These are phyloP conservation scores for Adrianichthys oophorus DNA, from an alignment of 2,797 vertebrate species.

Conservation along the genomic window DNA sequence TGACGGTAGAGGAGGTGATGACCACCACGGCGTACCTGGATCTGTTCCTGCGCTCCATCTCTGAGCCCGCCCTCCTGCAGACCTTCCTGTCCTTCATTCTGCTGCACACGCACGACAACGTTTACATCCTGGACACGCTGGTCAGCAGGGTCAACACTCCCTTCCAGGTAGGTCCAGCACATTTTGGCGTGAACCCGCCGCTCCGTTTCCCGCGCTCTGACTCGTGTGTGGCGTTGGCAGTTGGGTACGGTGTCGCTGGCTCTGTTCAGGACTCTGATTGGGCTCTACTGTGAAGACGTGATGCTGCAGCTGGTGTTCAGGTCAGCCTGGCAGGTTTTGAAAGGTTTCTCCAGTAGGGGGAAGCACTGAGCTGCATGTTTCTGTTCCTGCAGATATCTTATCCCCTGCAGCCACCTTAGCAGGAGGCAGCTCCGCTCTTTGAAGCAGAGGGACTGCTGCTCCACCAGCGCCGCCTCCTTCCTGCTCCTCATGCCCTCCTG, in stretches of 20 bases:
- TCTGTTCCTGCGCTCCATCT: conserved; percentile 90
- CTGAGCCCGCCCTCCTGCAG: conserved; percentile 88
- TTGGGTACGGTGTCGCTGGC: conserved; percentile 94
- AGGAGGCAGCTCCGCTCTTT: conserved; percentile 78
- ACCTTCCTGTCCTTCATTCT: conserved; percentile 93
- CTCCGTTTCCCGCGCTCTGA: neutral
- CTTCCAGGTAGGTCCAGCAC: conserved; percentile 81
- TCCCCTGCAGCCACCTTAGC: conserved; percentile 90
- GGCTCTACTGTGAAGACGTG: conserved; percentile 95
- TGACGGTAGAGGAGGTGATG: conserved; percentile 96
- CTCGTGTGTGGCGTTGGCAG: conserved; percentile 70
- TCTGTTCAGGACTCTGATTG: conserved; percentile 92
- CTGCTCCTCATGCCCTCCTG: conserved; percentile 88
- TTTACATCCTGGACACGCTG: conserved; percentile 91
- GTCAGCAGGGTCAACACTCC: conserved; percentile 96
- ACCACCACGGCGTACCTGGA: conserved; percentile 94
- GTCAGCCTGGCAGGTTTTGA: conserved; percentile 62
- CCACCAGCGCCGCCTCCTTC: conserved; percentile 84
- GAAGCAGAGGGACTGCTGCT: conserved; percentile 85
- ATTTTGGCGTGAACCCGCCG: too few species aligned
- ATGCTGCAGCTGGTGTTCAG: conserved; percentile 95
- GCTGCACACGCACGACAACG: conserved; percentile 89
- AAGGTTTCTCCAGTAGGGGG: neutral
- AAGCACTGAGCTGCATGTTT: neutral
- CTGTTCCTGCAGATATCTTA: conserved; percentile 83